Evolutionary conservation across 2,113 vertebrate genomes (phyloP).

Genomic region (Neolamprologus hecqui): DNA sequence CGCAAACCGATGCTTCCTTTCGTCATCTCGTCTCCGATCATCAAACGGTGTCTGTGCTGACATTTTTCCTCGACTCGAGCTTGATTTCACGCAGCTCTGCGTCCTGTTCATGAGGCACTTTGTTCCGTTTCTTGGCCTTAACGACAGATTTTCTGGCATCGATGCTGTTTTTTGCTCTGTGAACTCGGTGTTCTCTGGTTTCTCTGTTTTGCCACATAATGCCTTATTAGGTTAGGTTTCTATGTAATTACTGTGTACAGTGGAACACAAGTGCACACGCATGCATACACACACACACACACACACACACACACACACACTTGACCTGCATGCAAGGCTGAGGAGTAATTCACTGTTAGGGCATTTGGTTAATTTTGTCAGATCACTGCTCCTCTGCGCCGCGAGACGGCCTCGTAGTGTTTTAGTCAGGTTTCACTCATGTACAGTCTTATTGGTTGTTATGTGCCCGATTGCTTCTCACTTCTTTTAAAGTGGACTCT

Average conservation of each 20-base stretch:
- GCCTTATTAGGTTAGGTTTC: constrained; percentile 64
- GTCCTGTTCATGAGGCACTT: neutral
- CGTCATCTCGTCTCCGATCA: neutral
- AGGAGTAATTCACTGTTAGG: neutral
- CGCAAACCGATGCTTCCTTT: neutral
- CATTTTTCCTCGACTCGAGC: neutral
- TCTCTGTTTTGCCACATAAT: constrained; percentile 57
- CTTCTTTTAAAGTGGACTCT: constrained; percentile 43
- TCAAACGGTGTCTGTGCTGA: neutral
- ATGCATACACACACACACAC: neutral
- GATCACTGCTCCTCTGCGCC: constrained; percentile 46
- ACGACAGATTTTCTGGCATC: constrained; percentile 26
- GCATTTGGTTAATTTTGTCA: constrained; percentile 40
- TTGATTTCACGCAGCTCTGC: neutral
- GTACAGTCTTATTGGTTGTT: constrained; percentile 48
- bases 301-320: neutral
- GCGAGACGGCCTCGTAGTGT: neutral
- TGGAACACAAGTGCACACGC: constrained; percentile 30
- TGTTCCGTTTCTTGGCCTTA: constrained; percentile 47
- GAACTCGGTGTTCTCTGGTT: neutral
- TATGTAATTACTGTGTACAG: constrained; percentile 42
- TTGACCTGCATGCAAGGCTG: neutral
- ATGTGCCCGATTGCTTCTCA: constrained; percentile 30
- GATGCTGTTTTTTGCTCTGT: constrained; percentile 17
- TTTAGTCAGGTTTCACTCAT: constrained; percentile 45